Base-by-base conservation (phyloP, 2,113 vertebrate genomes). In the Physeter macrocephalus region DNA sequence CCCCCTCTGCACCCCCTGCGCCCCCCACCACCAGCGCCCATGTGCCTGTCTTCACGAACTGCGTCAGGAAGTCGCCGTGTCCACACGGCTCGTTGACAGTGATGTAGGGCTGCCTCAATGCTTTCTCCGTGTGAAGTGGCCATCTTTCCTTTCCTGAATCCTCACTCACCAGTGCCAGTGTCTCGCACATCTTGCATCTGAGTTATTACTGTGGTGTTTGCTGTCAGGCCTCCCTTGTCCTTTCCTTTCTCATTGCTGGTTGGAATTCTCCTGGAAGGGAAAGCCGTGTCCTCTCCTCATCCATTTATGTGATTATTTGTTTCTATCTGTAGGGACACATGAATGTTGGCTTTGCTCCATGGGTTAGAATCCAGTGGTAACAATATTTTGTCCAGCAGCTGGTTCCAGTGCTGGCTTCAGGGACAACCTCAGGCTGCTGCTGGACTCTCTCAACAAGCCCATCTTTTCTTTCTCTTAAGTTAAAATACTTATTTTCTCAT, bases 401-500 rank as follows among this genome's bases (percentile, higher is more conserved):
- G 11, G 27, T 21, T 11, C 81, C 59, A 97, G 89, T 96, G 95
- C 90, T 97, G 97, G 97, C 98, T n/a, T 17, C 10, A 34, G 0
- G 39, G 31, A 13, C 62, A 86, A 11, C 59, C 36, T 41, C 80
- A 31, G 57, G 15, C 49, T 25, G 49, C 49, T 8, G 34, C 75
- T 9, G 49, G 77, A 21, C 34, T 54, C 27, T 13, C 46, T 49
- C 74, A 77, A 21, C 10, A 77, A 49, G 31, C 46, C 34, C 2
- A 8, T 54, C 49, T 54, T 80, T 80, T 80, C 23, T 54, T 54
- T 54, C 23, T 54, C 20, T 13, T 54, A 78, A n/a, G 49, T 25
- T 80, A 15, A n/a, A 21, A 4, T 14, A 54, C n/a, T 54, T 20
- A 36, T 25, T 7, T 29, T n/a, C 46, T 54, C 46, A 41, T 46